These are phyloP conservation scores for Naja naja DNA, from an alignment of 2,113 vertebrate species.

Conservation along the genomic window DNA sequence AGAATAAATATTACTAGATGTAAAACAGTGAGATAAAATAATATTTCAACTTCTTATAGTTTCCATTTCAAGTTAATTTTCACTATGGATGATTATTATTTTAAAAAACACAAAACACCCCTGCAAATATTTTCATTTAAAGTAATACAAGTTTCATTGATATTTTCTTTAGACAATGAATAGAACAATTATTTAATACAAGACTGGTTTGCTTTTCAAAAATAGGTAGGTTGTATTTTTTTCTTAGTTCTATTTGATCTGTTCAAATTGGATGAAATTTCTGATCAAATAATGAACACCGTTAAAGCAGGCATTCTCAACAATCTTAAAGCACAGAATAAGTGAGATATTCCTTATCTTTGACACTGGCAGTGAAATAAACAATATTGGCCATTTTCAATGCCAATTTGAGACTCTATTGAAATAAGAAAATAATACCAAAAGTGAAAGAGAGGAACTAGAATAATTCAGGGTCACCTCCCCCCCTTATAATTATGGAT, in stretches of 20 bases:
- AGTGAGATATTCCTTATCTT: background rate
- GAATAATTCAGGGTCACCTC: slow-evolving; percentile 22
- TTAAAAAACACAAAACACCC: background rate
- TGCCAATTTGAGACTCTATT: slow-evolving; percentile 8
- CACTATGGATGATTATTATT: background rate
- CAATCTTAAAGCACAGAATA: background rate
- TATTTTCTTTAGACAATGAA: slow-evolving; percentile 7
- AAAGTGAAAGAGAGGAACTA: slow-evolving; percentile 9
- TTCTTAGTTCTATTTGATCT: background rate
- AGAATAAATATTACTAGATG: slow-evolving; percentile 9
- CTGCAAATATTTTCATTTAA: slow-evolving; percentile 11
- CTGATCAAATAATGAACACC: background rate
- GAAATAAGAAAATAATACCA: slow-evolving; percentile 31
- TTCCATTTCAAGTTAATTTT: slow-evolving; percentile 36
- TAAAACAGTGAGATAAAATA: slow-evolving; percentile 28
- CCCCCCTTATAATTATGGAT: slow-evolving; percentile 3
- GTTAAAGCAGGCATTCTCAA: background rate
- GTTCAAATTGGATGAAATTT: background rate
- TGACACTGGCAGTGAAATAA: background rate
- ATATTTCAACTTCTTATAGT: slow-evolving; percentile 15
- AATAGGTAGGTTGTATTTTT: background rate
- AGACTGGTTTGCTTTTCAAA: background rate
- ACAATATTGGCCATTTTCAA: background rate
- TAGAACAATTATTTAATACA: background rate
- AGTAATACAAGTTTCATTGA: background rate